Evolutionary conservation across 2,888 invertebrate genomes (phyloP), one percentile per base, ranked within the genome.

Genomic region (Agrotis exclamationis): DNA sequence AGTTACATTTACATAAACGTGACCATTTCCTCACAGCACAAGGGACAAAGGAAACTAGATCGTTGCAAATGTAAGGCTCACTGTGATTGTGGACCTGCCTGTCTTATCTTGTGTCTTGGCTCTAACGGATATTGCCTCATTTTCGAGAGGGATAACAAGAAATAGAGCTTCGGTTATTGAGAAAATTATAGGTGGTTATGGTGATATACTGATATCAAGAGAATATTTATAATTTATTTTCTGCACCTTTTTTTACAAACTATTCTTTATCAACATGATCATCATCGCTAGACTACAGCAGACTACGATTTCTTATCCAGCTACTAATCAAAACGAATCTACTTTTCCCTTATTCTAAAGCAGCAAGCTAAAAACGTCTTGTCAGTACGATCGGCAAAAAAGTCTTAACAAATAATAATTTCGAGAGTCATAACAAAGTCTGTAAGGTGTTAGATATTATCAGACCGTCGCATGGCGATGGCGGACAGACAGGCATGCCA

Each of bases 401-500:
- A 63, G 9, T 24, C 24, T 16, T 18, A 13, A 56, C 1, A 48
- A 71, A 51, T 47, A 5, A 53, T 44, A 51, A 47, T 51, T 16
- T 74, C 44, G 51, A 68, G 14, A 63, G 48, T 3, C 54, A 24
- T 57, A 66, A 79, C 16, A 44, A 59, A 60, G 47, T 70, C 65
- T 57, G 51, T 65, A 63, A 80, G 72, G 73, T 77, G 84, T 80
- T 82, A 85, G 80, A 83, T 80, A 83, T 76, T 68, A 86, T 87
- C 86, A 83, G 82, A 85, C 77, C 70, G 75, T 72, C 79, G 72
- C 64, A 33, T 56, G 56, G 56, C 56, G 33, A 28, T 63, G 81
- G 85, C 84, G 82, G 85, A 85, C 88, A 84, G 88, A 86, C 88
- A 89, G 90, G 89, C 91, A 89, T 86, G 90, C 88, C 81, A 94